These are phyloP conservation scores for Metopia argyrocephala DNA, from an alignment of 2,888 invertebrate species.

Conservation along the genomic window DNA sequence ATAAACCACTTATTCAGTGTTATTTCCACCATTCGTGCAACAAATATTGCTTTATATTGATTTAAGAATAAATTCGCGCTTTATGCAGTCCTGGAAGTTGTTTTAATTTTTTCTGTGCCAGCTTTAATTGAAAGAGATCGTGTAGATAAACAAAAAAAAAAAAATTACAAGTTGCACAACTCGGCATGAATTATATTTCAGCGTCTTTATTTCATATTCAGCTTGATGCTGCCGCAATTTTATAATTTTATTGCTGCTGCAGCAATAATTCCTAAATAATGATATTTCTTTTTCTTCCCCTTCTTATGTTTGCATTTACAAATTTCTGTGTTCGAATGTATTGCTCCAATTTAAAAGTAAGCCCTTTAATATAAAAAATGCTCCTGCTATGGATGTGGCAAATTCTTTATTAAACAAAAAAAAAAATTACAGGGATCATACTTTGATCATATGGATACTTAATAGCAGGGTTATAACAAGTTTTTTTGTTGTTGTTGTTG, in stretches of 20 bases:
- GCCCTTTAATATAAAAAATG: neutral
- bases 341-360: constrained; percentile 50
- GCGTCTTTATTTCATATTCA: constrained; percentile 27
- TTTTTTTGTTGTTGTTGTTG: constrained; percentile 6
- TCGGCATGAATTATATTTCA: constrained; percentile 42
- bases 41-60: constrained; percentile 3
- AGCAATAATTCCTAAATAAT: constrained; percentile 52
- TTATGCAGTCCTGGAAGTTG: neutral
- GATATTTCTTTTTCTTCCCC: constrained; percentile 4
- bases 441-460: constrained; percentile 42
- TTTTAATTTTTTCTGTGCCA: neutral
- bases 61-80: constrained; percentile 34
- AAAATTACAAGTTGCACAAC: constrained; percentile 37
- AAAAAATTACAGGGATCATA: constrained; percentile 40
- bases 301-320: constrained; percentile 30
- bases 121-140: constrained; percentile 57
- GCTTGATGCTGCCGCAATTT: constrained; percentile 26
- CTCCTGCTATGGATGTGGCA: constrained; percentile 1
- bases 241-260: constrained; percentile 35
- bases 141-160: constrained; percentile 12
- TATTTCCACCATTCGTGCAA: constrained; percentile 5
- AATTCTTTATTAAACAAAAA: constrained; percentile 20
- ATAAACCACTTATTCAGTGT: constrained; percentile 2
- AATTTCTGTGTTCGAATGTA: constrained; percentile 10
- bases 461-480: constrained; percentile 39